Evolutionary conservation across 1,140 invertebrate species (phyloP), one percentile per base, ranked within the genome.

Genomic region (Zaprionus ghesquierei): DNA sequence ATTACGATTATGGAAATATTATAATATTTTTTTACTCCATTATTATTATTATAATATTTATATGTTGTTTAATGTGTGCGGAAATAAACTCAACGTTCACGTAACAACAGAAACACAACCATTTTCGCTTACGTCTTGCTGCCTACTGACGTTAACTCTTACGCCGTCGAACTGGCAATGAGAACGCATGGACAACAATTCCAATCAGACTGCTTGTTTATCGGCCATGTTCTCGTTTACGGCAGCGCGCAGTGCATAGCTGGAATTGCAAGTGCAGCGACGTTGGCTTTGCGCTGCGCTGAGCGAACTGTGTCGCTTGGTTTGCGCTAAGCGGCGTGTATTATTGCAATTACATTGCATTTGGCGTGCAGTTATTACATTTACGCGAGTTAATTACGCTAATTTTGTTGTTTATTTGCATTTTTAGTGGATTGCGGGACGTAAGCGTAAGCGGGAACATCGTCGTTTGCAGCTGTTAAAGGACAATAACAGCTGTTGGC

Each of bases 91-190:
- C 68, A 71, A 58, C 64, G 79, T 81, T 82, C 79, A 81, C 79
- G 79, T 81, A 81, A 81, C 79, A 81, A 81, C 69, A 73, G 60
- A 81, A 81, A 73, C 75, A 81, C 70, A 81, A 81, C 79, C 79
- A 81, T 81, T 76, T 64, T 77, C 74, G 76, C 68, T 77, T 63
- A 72, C 74, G 69, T 75, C 69, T 58, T 50, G 46, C 61, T 75
- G 72, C 72, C 70, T 50, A 73, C 70, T 73, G 70, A 73, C 70
- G 66, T 74, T 69, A 74, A 74, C 71, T 69, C 65, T 74, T 69
- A 69, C 59, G 71, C 65, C 71, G 55, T 63, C 65, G 8, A 69
- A 74, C 66, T 75, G 60, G 59, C 66, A 70, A 70, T 75, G 66
- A 61, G 58, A 70, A 75, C 53, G 56, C 66, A 74, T 69, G 51